Base-by-base conservation (phyloP, 2,797 vertebrate species). In the Microhierax caerulescens region DNA sequence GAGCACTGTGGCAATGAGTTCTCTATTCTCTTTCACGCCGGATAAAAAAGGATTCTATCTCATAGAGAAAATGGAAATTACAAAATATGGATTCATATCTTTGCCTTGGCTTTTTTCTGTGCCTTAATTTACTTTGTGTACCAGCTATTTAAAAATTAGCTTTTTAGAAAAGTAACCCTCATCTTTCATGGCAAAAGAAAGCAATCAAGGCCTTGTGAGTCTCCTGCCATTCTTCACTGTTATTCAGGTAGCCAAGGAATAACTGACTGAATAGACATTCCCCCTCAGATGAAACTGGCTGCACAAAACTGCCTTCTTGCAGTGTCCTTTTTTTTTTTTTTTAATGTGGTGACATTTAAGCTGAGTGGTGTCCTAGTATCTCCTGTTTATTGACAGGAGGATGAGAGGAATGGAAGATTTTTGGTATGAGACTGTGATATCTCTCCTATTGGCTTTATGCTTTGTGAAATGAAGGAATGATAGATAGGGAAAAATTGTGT, bases 11-110 rank as follows among this genome's bases (percentile, higher is more conserved):
- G 32, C 47, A 61, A 39, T 21, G 53, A 45, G 17, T 63, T 91
- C 59, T 63, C 64, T 30, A 54, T 92, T 54, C 64, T 85, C 45
- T 39, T 69, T 79, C 47, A 54, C 15, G 5, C 12, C 41, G 11
- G 19, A 60, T 48, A 28, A 69, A 61, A 79, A 86, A 61, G 23
- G 65, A 39, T 61, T 43, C 34, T 37, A 3, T 88, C 67, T 79
- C 6, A 24, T 64, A 72, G 65, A 76, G 54, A 90, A 92, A 92
- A 95, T 57, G 25, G 56, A 92, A 95, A 73, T 84, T 85, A 50
- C 11, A 64, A 51, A 78, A 69, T 88, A 27, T 11, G 18, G 74
- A 20, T 74, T 91, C 17, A 16, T 92, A 80, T 56, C 10, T 94
- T 59, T 25, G 15, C 12, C 32, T 37, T 56, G 7, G 0, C 19